phyloP scores from a whole-genome alignment of 1,140 invertebrate species.

The Pseudomyrmex concolor region DNA sequence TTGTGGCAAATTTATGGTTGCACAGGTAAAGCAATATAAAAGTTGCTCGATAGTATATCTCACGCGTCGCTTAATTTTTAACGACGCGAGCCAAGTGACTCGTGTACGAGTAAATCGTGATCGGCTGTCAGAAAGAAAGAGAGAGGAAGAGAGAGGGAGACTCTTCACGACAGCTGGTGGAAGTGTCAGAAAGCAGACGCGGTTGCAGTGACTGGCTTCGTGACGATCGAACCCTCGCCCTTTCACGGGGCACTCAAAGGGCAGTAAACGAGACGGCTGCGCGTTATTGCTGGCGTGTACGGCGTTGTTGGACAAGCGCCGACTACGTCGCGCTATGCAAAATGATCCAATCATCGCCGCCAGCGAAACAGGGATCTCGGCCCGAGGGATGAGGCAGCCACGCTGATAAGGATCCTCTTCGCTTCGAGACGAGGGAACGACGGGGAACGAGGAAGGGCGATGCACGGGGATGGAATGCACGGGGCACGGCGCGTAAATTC shows the following conservation, averaged over 20 bases:
- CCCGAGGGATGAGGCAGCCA: conserved; percentile 32
- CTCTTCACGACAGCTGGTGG: conserved; percentile 39
- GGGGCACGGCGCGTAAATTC: conserved; percentile 30
- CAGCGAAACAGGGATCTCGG: conserved; percentile 39
- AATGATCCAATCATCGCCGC: conserved; percentile 59
- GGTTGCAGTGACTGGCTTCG: conserved; percentile 20
- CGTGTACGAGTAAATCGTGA: conserved; percentile 30
- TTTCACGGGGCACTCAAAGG: conserved; percentile 66
- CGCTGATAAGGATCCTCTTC: conserved; percentile 50
- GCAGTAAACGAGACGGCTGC: conserved; percentile 48
- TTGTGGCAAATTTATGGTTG: neutral
- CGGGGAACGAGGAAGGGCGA: neutral
- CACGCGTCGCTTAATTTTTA: conserved; percentile 43
- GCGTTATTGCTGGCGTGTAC: conserved; percentile 67
- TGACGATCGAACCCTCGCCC: conserved; percentile 54
- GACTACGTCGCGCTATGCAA: conserved; percentile 57
- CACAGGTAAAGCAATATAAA: conserved; percentile 18
- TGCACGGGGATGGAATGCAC: neutral
- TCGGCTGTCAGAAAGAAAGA: too few relatives aligned
- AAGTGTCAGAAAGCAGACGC: conserved; percentile 30
- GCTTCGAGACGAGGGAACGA: neutral
- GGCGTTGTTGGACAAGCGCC: conserved; percentile 53
- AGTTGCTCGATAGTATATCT: conserved; percentile 36
- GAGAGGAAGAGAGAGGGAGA: neutral
- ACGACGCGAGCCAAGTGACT: conserved; percentile 16